phyloP scores from a whole-genome alignment of 2,797 vertebrate species.

The Ambastaia sidthimunki region DNA sequence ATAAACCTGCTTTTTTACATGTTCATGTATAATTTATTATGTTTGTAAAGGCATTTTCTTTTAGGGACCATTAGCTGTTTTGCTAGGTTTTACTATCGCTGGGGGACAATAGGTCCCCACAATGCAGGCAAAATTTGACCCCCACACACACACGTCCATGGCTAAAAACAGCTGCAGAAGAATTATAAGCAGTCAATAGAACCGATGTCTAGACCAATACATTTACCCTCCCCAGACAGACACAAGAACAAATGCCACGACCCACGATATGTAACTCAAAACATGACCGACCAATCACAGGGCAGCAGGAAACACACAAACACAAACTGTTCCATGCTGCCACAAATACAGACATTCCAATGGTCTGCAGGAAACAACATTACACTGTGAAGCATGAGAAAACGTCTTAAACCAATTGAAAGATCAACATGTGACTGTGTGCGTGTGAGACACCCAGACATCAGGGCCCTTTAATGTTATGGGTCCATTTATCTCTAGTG shows the following conservation, averaged over 20 bases:
- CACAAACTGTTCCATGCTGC: conserved; percentile 18
- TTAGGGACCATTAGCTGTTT: neutral
- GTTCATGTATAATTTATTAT: neutral
- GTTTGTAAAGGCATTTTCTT: neutral
- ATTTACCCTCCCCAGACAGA: neutral
- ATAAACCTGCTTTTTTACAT: neutral
- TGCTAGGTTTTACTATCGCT: neutral
- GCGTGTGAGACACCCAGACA: neutral
- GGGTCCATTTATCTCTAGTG: neutral
- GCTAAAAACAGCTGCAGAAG: neutral
- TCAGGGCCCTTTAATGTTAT: neutral
- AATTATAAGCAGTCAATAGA: conserved; percentile 36
- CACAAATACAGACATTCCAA: conserved; percentile 38
- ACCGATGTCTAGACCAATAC: conserved; percentile 25
- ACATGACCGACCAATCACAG: conserved; percentile 1
- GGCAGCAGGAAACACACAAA: conserved; percentile 16
- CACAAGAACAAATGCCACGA: neutral
- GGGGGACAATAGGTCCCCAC: neutral
- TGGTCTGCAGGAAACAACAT: conserved; percentile 32
- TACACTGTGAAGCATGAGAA: conserved; percentile 22
- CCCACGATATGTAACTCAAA: conserved; percentile 24
- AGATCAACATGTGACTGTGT: neutral
- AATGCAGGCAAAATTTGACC: neutral
- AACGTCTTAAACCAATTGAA: conserved; percentile 10
- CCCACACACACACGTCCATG: conserved; percentile 9